Conservation (phyloP, 2,797 vertebrate species). For the Helarctos malayanus region DNA sequence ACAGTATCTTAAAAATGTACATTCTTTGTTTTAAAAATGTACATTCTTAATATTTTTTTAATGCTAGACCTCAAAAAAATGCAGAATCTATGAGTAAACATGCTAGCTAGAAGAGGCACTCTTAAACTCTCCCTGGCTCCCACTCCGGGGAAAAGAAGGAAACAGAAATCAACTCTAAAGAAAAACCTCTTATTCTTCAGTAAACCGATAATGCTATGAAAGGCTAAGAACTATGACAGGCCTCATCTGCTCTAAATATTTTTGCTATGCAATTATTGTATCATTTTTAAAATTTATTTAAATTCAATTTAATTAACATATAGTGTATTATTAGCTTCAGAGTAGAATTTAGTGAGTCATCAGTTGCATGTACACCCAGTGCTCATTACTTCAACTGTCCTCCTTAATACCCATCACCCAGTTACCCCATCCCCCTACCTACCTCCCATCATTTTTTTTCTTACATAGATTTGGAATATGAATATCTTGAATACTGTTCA, state of each 20-base stretch:
- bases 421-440: neutral
- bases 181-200: neutral
- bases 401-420: neutral
- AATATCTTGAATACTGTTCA: neutral
- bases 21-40: neutral
- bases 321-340: neutral
- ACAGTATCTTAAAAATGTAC: neutral
- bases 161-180: neutral
- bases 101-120: neutral
- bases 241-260: neutral
- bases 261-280: neutral
- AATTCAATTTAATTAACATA: neutral
- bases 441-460: neutral
- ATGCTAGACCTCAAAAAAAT: neutral
- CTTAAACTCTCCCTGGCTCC: neutral
- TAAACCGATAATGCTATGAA: neutral
- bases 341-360: neutral
- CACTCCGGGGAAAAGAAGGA: neutral
- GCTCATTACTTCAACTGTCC: neutral
- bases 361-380: neutral
- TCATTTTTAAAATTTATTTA: neutral
- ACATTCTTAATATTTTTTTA: neutral
- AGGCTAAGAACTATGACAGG: neutral
- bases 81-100: neutral
- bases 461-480: neutral